Percentiles rank a stretch among this genome's conserved stretches.
phyloP scores from a whole-genome alignment of 2,113 vertebrate species.

The Vimba vimba region DNA sequence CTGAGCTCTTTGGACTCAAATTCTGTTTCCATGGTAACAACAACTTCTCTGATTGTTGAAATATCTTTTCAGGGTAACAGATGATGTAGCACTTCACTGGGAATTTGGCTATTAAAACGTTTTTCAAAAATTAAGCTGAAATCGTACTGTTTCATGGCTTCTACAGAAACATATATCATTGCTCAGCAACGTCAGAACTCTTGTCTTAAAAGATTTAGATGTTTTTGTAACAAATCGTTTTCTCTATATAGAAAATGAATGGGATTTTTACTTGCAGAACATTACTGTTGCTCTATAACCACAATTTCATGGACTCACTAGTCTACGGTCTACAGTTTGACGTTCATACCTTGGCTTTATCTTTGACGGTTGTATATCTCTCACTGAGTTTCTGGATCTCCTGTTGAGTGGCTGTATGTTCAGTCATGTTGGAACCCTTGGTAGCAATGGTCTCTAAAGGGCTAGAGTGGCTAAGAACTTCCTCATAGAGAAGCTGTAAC shows the following conservation, averaged over 20 bases:
- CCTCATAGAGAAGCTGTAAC: conserved; percentile 89
- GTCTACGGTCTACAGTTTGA: background rate
- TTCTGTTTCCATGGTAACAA: conserved; percentile 1
- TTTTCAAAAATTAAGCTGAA: background rate
- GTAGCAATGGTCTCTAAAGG: conserved; percentile 89
- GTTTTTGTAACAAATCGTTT: background rate
- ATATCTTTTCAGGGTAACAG: background rate
- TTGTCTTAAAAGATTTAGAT: background rate
- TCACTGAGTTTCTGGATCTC: conserved; percentile 92
- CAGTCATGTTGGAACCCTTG: conserved; percentile 89
- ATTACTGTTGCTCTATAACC: background rate
- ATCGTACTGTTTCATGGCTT: background rate
- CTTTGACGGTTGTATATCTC: conserved; percentile 82
- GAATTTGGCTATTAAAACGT: background rate
- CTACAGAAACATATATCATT: background rate
- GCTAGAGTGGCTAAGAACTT: conserved; percentile 88
- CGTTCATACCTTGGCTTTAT: conserved; percentile 83
- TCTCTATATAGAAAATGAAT: background rate
- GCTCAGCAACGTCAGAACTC: background rate
- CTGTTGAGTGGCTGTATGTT: conserved; percentile 86
- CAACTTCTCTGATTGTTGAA: background rate
- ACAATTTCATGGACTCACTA: background rate
- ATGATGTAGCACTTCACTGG: background rate
- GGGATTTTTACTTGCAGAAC: background rate
- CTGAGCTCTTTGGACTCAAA: background rate